Percentiles rank a stretch among this genome's conserved stretches.
phyloP scores from a whole-genome alignment of 23 tunicate species.

The Clavelina lepadiformis region DNA sequence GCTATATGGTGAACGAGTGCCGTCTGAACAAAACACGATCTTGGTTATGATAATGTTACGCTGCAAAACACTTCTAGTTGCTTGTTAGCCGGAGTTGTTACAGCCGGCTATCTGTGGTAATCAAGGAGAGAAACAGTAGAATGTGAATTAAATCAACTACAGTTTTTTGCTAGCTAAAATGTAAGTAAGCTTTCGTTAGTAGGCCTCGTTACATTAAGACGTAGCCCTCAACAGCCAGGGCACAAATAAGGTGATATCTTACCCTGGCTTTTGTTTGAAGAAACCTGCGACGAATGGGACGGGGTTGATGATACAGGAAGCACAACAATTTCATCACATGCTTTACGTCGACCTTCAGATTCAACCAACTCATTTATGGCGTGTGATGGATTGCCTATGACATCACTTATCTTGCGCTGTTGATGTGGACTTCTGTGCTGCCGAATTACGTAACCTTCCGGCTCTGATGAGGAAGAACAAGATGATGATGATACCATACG shows the following conservation, averaged over 20 bases:
- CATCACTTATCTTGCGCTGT: constrained; percentile 19
- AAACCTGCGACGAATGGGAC: constrained; percentile 29
- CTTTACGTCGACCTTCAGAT: constrained; percentile 9
- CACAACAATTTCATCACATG: constrained; percentile 30
- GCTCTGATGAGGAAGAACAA: constrained; percentile 47
- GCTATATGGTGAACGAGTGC: not conserved
- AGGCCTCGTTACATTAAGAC: too few relatives aligned
- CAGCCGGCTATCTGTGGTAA: too few relatives aligned
- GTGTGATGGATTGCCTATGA: constrained; percentile 12
- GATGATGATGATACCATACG: constrained; percentile 31
- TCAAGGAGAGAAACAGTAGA: too few relatives aligned
- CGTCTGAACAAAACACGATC: too few relatives aligned
- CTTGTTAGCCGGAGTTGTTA: too few relatives aligned
- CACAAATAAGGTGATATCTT: too few relatives aligned
- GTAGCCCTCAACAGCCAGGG: too few relatives aligned
- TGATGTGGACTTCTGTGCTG: constrained; percentile 6
- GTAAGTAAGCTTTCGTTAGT: too few relatives aligned
- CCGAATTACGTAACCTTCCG: constrained; percentile 33
- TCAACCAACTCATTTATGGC: constrained; percentile 22
- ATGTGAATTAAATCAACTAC: too few relatives aligned
- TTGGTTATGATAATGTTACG: too few relatives aligned
- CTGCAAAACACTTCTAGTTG: too few relatives aligned
- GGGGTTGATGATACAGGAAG: constrained; percentile 47
- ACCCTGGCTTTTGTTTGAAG: constrained; percentile 14
- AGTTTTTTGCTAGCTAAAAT: too few relatives aligned